These are phyloP conservation scores for Bubo blakistoni DNA, from an alignment of 2,113 vertebrate genomes.

Conservation along the genomic window DNA sequence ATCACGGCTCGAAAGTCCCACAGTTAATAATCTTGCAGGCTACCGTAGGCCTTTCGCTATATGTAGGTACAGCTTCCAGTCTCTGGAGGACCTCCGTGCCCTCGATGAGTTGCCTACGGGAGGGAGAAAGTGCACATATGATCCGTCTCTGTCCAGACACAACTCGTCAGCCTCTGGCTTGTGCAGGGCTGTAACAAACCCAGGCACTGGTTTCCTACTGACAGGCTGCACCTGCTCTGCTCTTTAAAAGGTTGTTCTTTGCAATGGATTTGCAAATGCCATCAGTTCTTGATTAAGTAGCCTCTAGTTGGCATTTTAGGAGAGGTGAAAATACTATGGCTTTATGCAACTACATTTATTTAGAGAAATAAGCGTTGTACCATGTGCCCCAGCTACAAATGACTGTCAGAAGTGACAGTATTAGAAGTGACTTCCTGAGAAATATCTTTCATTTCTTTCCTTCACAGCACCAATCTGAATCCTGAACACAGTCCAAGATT, in stretches of 20 bases:
- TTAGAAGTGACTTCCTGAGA: background rate
- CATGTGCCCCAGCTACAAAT: background rate
- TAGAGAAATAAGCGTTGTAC: background rate
- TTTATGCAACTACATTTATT: background rate
- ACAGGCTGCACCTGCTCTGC: background rate
- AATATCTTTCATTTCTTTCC: background rate
- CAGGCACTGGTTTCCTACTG: background rate
- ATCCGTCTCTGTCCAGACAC: fast-evolving
- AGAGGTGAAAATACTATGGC: background rate
- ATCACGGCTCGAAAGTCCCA: conserved; percentile 68
- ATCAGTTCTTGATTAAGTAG: background rate
- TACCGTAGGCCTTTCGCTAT: conserved; percentile 79
- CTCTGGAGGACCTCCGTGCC: conserved; percentile 80
- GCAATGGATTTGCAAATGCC: background rate
- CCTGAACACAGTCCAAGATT: background rate
- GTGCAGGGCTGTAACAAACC: background rate
- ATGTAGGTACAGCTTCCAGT: conserved; percentile 76
- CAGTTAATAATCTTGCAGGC: conserved; percentile 78
- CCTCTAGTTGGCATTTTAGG: background rate
- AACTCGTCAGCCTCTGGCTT: background rate
- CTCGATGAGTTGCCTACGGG: conserved; percentile 80
- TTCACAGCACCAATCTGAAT: background rate
- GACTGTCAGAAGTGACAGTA: background rate
- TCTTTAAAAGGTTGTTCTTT: background rate
- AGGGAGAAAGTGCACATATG: background rate